Conservation (phyloP, 2,888 invertebrate species). For the Eristalis intricaria region DNA sequence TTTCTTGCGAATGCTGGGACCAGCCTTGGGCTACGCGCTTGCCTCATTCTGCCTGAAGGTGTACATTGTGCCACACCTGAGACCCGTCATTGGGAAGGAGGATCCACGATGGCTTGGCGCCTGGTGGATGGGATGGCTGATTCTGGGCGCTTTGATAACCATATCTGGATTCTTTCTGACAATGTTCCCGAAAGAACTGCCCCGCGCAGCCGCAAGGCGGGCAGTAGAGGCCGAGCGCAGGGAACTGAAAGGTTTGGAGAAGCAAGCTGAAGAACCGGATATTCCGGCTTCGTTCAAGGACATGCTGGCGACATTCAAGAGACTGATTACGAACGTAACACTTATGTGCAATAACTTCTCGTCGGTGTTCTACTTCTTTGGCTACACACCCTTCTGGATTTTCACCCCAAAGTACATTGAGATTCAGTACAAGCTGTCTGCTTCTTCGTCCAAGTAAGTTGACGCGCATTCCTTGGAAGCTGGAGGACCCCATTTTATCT, state of each 20-base stretch:
- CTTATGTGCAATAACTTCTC: slow-evolving; percentile 89
- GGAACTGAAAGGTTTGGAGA: slow-evolving; percentile 64
- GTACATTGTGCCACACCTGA: slow-evolving; percentile 85
- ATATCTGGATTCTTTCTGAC: slow-evolving; percentile 84
- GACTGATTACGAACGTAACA: slow-evolving; percentile 85
- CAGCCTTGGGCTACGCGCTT: slow-evolving; percentile 86
- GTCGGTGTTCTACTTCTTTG: slow-evolving; percentile 87
- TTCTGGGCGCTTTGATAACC: slow-evolving; percentile 84
- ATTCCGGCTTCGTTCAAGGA: slow-evolving; percentile 83
- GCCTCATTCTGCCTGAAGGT: slow-evolving; percentile 86
- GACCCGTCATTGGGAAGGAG: slow-evolving; percentile 85
- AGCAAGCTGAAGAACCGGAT: slow-evolving; percentile 74
- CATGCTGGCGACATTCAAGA: slow-evolving; percentile 85
- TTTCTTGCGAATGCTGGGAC: slow-evolving; percentile 86
- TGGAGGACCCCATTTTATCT: neutral
- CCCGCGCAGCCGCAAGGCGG: slow-evolving; percentile 84
- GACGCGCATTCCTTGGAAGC: neutral
- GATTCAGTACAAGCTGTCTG: slow-evolving; percentile 89
- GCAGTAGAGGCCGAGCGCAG: slow-evolving; percentile 79
- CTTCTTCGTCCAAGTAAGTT: slow-evolving; percentile 84
- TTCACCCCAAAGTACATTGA: slow-evolving; percentile 93
- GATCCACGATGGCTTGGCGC: slow-evolving; percentile 91
- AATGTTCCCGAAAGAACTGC: slow-evolving; percentile 87
- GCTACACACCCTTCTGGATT: slow-evolving; percentile 89
- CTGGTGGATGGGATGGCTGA: slow-evolving; percentile 91